Evolutionary conservation across 2,113 vertebrate genomes (phyloP), one percentile per base, ranked within the genome.

Genomic region (Ictalurus punctatus): DNA sequence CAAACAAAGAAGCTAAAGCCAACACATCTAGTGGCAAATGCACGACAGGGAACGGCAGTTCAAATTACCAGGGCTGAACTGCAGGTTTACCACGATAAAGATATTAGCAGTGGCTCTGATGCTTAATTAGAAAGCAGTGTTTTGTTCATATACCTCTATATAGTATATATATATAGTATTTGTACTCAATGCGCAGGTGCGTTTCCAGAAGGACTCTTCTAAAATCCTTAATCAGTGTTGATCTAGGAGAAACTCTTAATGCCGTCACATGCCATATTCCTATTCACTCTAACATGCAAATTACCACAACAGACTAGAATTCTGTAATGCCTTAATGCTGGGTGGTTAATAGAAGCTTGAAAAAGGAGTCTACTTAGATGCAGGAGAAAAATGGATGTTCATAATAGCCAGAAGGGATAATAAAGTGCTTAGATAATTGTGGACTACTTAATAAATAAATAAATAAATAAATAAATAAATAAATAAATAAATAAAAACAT

Each of bases 401-500:
- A 79, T 79, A 79, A 65, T 30, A 74, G 14, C 61, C 80, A 86
- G 52, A 71, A 86, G 74, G 87, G 76, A 90, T 74, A 65, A 85
- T 87, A 37, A 87, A 89, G 88, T 71, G 81, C 80, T 79, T 56
- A 84, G 34, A 87, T 87, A 90, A 91, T 87, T 87, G 71, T 48
- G 69, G 79, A 84, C 84, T 83, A 87, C 40, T 71, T 67, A 0
- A 5, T 3, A 61, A 86, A 82, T 67, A 67, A 67, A 65, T 63
- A 37, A 86, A 59, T n/a, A 61, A 86, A 82, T 67, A 67, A 67
- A 65, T 63, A 37, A 86, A 59, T n/a, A n/a, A n/a, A 44, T 0
- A 44, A 44, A 44, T 27, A 61, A 86, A 82, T 67, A 67, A 67
- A 65, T 63, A 37, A 86, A 59, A 6, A 2, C 48, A 61, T 23